Evolutionary conservation across 2,888 invertebrate genomes (phyloP), one percentile per base, ranked within the genome.

Genomic region (Cataglyphis livida): DNA sequence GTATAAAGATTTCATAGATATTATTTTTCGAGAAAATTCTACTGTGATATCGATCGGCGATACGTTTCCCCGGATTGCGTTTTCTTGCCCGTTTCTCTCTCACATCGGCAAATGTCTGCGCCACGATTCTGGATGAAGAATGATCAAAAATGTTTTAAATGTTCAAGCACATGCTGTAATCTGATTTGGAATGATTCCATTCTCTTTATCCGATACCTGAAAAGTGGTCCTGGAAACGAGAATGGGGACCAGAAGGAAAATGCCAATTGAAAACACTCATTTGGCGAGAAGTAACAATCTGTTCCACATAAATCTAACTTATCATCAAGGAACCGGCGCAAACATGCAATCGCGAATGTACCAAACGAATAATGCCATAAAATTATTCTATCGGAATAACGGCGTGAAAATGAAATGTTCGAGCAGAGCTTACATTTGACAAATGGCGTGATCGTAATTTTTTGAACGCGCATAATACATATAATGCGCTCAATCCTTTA

Each of bases 131-230:
- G 12, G 15, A 54, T 61, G 28, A 28, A n/a, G 82, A 44, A 83
- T 75, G 87, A 86, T 81, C 65, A 75, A 59, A 51, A 32, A 10
- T 41, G 81, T 83, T 91, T 89, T 87, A 88, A 89, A 88, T 90
- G 88, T 88, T 75, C 81, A 57, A 51, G 84, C 68, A 79, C 73
- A 86, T 85, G 84, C 83, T 84, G 87, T 90, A 91, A 91, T 90
- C 89, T 89, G 85, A 87, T 91, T 90, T 87, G 84, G 75, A 91
- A 86, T 89, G 88, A 90, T 88, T 90, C 88, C 87, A 91, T 91
- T 90, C 87, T 85, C 87, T 87, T 81, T 83, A 81, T 79, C 82
- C 25, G 74, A 75, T 70, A 62, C 68, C 73, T 74, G 28, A 0
- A 74, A 84, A 89, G 75, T 88, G 82, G 59, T 48, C 73, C 64